Base-by-base conservation (phyloP, 1,140 invertebrate species). In the Ostrea denselamellosa region DNA sequence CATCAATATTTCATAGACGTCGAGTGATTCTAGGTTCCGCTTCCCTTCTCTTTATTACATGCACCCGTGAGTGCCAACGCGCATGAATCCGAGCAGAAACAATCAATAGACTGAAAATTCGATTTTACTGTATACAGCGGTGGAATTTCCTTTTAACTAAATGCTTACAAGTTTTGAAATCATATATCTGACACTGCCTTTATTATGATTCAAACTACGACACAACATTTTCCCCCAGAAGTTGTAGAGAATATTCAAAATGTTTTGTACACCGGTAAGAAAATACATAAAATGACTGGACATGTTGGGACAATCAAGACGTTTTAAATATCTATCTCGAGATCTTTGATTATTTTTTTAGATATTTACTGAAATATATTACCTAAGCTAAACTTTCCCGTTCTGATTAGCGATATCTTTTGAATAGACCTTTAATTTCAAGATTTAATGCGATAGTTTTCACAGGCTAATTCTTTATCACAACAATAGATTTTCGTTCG, bases 1-100 rank as follows among this genome's bases (percentile, higher is more conserved):
- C 68, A 77, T 77, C 68, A 77, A 77, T 77, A 77, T 77, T 77
- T 77, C 68, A 77, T 77, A 34, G 28, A 77, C 28, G 68, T 77
- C 68, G 68, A 77, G 25, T 25, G 68, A 77, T 1, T 28, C 0
- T 25, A 7, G 28, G 68, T 77, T 77, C 10, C 68, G 68, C 68
- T 77, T 77, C 68, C 22, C 68, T 77, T 77, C 25, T 10, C 28
- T 77, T 77, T 25, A 77, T 77, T 77, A 22, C 68, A 34, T 25
- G 25, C 68, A 77, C 68, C 68, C 25, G 8, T 77, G 25, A 77
- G 68, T 77, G 28, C 22, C 68, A 22, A 77, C 9, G 68, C 25
- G 68, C 68, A 25, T 77, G 68, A 34, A 77, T 77, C 68, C 28
- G 28, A 28, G 68, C 68, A 77, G 68, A 25, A 14, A 12, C 25